phyloP scores from a whole-genome alignment of 1,140 invertebrate genomes.

The Zaprionus ghesquierei region DNA sequence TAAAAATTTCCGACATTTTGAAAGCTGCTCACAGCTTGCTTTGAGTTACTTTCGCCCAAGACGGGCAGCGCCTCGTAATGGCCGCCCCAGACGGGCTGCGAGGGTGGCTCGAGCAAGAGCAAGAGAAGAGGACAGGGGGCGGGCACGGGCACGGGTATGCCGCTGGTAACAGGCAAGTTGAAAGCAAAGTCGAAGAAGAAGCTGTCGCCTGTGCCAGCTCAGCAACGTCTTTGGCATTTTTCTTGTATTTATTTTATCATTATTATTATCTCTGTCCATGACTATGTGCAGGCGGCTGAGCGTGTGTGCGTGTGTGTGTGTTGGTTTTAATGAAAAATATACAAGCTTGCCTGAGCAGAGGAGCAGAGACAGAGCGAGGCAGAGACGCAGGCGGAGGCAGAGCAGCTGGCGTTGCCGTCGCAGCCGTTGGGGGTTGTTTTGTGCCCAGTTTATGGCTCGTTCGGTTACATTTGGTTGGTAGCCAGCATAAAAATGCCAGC shows the following conservation, averaged over 20 bases:
- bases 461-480: constrained; percentile 79
- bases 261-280: constrained; percentile 81
- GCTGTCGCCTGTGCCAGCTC: neutral
- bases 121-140: neutral
- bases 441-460: constrained; percentile 72
- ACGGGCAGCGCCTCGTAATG: constrained; percentile 11
- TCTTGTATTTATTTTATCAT: constrained; percentile 81
- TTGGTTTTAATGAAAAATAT: constrained; percentile 59
- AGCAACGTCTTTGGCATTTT: constrained; percentile 39
- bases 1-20: constrained; percentile 78
- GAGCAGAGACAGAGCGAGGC: neutral
- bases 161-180: neutral
- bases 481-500: constrained; percentile 71
- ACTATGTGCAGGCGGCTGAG: constrained; percentile 49
- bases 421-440: constrained; percentile 62
- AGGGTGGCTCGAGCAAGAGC: neutral
- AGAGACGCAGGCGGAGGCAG: neutral
- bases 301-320: constrained; percentile 27
- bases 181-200: neutral
- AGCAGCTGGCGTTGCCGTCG: neutral
- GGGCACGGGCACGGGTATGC: no score
- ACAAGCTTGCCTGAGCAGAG: constrained; percentile 32
- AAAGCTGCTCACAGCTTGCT: constrained; percentile 70
- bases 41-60: constrained; percentile 56
- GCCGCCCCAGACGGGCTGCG: constrained; percentile 1